Conservation (phyloP, 1,140 invertebrate genomes). For the Hirudo medicinalis region DNA sequence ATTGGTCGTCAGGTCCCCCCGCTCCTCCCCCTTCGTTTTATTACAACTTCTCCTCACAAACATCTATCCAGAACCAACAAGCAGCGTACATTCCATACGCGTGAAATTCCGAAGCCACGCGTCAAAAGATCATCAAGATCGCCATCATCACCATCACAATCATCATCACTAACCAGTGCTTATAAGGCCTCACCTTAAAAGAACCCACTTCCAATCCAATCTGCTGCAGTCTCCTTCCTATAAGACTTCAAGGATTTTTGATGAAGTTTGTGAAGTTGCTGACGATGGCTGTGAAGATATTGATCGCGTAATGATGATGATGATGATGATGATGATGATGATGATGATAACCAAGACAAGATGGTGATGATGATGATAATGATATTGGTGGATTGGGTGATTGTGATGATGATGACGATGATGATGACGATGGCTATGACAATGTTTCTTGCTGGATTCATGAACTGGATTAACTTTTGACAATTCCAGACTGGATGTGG, state of each 20-base stretch:
- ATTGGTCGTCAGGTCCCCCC: constrained; percentile 5
- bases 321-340: not conserved
- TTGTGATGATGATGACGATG: not conserved
- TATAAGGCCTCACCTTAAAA: too few relatives aligned
- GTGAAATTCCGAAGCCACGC: too few relatives aligned
- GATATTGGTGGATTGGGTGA: not conserved
- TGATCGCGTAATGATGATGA: constrained; percentile 3
- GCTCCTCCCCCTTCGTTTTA: constrained; percentile 15
- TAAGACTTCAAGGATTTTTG: not conserved
- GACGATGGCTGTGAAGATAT: not conserved
- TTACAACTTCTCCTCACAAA: constrained; percentile 10
- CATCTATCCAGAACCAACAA: constrained; percentile 14
- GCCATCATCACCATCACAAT: not conserved
- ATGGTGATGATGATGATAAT: constrained; percentile 1
- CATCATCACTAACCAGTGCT: too few relatives aligned
- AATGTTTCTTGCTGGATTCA: not conserved
- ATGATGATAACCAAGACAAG: too few relatives aligned
- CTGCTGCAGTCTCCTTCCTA: too few relatives aligned
- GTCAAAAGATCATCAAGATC: too few relatives aligned
- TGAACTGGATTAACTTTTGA: too few relatives aligned
- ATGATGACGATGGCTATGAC: not conserved
- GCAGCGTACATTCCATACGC: constrained; percentile 9
- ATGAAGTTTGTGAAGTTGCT: not conserved
- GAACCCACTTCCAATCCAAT: too few relatives aligned
- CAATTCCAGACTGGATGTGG: too few relatives aligned